These are phyloP conservation scores for Enteromius radiatus DNA, from an alignment of 2,797 vertebrate species.

Conservation along the genomic window DNA sequence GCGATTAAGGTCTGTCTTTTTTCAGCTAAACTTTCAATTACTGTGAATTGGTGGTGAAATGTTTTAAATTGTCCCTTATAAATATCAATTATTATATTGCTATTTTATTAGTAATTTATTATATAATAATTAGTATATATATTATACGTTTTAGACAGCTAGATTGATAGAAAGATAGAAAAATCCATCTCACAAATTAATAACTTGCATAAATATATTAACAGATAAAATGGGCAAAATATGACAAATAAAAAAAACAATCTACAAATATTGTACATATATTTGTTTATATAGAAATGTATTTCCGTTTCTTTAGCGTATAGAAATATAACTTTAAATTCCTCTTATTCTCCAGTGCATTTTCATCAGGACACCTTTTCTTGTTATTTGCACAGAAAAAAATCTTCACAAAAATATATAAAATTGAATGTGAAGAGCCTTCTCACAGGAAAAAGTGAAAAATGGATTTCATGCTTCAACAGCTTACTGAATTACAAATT, in stretches of 20 bases:
- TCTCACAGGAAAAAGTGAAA: conserved; percentile 31
- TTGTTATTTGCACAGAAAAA: neutral
- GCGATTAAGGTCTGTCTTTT: neutral
- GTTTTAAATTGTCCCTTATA: neutral
- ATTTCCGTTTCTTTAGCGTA: neutral
- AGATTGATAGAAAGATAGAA: too few species aligned
- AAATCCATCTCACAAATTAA: neutral
- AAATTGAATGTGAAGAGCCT: conserved; percentile 34
- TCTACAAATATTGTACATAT: neutral
- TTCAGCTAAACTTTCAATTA: neutral
- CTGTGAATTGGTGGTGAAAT: neutral
- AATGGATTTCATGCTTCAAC: conserved; percentile 42
- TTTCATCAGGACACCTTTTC: neutral
- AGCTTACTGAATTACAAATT: conserved; percentile 51
- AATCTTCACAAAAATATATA: conserved; percentile 5
- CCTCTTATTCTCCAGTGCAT: neutral
- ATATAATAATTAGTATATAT: neutral
- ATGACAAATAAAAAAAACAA: too few species aligned
- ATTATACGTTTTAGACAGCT: too few species aligned
- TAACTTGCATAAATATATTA: neutral
- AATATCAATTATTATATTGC: neutral
- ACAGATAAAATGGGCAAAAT: neutral
- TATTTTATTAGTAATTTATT: too few species aligned
- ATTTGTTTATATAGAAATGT: neutral
- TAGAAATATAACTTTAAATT: neutral